Evolutionary conservation across 2,113 vertebrate genomes (phyloP), one percentile per base, ranked within the genome.

Genomic region (Otolemur garnettii): DNA sequence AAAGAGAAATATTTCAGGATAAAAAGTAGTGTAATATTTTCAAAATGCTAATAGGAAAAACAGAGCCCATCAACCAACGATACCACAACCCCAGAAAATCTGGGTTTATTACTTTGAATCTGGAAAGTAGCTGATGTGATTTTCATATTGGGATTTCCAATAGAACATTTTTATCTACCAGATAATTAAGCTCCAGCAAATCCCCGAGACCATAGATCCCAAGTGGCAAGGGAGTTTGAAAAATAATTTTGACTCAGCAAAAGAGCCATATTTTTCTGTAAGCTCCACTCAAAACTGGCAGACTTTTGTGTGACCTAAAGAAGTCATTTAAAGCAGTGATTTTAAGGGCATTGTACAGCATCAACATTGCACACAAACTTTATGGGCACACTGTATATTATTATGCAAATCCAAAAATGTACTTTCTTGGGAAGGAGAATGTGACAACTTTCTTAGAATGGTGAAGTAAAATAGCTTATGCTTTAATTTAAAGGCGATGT

Each of bases 381-480:
- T 38, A 38, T 38, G 38, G 38, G 38, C 38, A 38, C 38, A 2
- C 4, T 38, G 38, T 38, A 84, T 62, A 28, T 5, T 55, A 84
- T 71, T 77, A 84, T 62, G 33, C n/a, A 78, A 95, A 89, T 78
- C 38, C 45, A 35, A 84, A 88, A 93, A 60, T 38, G 38, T 38
- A 38, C 38, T 38, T 38, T 38, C 38, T 38, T 38, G 38, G 38
- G 38, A 38, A 38, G 38, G 38, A 38, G 38, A 38, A 50, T 57
- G 68, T 79, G 42, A 80, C 18, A 35, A 38, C 10, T 91, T 53
- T 95, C 30, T 82, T 82, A 57, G 28, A n/a, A 82, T 74, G n/a
- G 24, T 50, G n/a, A 84, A 91, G 28, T 87, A 92, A 2, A 90
- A 81, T 53, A 81, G 2, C 3, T 53, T 53, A 87, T 22, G 10